Percentiles rank a stretch among this genome's conserved stretches.
phyloP scores from a whole-genome alignment of 1,140 invertebrate genomes.

The Spodoptera frugiperda region DNA sequence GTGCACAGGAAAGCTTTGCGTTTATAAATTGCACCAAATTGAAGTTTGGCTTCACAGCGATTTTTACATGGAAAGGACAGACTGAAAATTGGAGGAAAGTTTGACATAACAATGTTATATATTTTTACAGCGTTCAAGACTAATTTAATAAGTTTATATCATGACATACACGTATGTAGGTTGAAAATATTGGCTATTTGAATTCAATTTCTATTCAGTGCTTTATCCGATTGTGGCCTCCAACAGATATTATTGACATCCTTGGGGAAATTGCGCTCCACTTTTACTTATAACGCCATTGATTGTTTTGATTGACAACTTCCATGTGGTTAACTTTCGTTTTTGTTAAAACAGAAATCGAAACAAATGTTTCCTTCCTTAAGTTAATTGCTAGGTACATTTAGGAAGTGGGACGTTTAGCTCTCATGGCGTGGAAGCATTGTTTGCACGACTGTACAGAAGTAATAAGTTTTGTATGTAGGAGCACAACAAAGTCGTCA shows the following conservation, averaged over 20 bases:
- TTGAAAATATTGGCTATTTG: neutral
- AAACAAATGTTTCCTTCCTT: neutral
- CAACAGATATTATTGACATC: conserved; percentile 27
- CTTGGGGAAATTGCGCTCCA: conserved; percentile 25
- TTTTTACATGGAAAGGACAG: neutral
- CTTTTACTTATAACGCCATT: conserved; percentile 7
- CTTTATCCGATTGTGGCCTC: conserved; percentile 28
- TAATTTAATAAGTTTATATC: neutral
- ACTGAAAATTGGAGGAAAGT: too few relatives aligned
- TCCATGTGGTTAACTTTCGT: neutral
- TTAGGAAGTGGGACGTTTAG: neutral
- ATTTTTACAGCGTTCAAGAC: too few relatives aligned
- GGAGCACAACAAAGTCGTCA: conserved; percentile 30
- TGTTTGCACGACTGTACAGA: conserved; percentile 1
- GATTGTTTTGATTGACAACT: conserved; percentile 32
- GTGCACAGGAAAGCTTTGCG: conserved; percentile 49
- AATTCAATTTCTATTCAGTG: conserved; percentile 15
- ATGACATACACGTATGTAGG: neutral
- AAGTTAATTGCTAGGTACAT: neutral
- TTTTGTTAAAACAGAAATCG: neutral
- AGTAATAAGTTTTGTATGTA: conserved; percentile 12
- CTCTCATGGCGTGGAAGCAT: neutral
- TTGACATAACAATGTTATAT: too few relatives aligned
- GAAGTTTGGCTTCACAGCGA: neutral
- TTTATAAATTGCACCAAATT: conserved; percentile 44